These are phyloP conservation scores for Heliconius sara DNA, from an alignment of 2,888 invertebrate genomes.

Conservation along the genomic window DNA sequence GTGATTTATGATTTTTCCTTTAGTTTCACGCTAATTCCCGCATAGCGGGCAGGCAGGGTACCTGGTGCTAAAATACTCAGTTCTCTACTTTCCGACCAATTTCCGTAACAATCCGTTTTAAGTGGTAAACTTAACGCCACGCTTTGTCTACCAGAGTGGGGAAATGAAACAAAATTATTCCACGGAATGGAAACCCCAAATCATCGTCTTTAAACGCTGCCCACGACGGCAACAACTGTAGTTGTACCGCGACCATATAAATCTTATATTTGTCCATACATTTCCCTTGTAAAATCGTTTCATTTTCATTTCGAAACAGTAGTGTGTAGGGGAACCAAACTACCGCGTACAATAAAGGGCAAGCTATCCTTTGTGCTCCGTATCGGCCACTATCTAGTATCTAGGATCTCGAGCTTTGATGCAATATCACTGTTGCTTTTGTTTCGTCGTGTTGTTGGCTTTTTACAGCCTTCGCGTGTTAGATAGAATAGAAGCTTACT, in stretches of 20 bases:
- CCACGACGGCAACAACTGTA: too few species aligned
- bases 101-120: background rate
- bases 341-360: conserved; percentile 33
- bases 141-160: background rate
- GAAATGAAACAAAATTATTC: too few species aligned
- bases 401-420: conserved; percentile 37
- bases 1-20: too few species aligned
- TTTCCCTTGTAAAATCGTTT: background rate
- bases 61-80: background rate
- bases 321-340: background rate
- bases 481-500: background rate
- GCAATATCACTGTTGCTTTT: conserved; percentile 35
- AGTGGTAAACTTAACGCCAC: background rate
- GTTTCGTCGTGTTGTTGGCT: conserved; percentile 32
- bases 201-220: background rate
- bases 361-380: conserved; percentile 30
- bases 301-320: background rate
- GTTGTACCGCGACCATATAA: background rate
- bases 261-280: background rate
- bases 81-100: background rate
- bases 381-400: conserved; percentile 6
- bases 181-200: too few species aligned
- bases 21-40: too few species aligned
- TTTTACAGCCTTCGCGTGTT: conserved; percentile 29
- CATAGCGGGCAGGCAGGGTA: background rate